A percentile compares a stretch with the other conserved stretches of the same genome.
Evolutionary conservation across 2,113 vertebrate genomes (phyloP).

Genomic region (Hippocampus barbouri): DNA sequence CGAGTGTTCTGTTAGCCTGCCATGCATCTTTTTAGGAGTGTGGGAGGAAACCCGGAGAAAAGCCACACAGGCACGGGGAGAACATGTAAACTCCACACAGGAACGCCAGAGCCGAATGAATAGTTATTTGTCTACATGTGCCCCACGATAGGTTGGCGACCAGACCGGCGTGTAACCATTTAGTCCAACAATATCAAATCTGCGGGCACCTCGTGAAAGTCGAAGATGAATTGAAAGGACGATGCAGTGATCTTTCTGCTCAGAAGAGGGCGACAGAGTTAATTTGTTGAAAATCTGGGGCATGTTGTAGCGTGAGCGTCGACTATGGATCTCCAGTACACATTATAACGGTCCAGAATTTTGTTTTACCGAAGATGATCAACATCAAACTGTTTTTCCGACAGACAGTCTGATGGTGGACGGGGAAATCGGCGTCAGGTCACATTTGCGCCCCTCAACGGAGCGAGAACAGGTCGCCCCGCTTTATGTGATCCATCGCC

Average conservation of each 20-base stretch:
- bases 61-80: no score
- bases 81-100: no score
- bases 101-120: no score
- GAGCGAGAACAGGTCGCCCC: slow-evolving; percentile 17
- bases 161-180: no score
- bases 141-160: no score
- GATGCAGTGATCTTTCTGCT: slow-evolving; percentile 1
- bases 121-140: no score
- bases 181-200: not conserved
- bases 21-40: no score
- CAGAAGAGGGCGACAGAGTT: slow-evolving; percentile 35
- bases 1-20: no score
- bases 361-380: not conserved
- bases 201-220: not conserved
- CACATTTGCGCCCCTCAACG: slow-evolving; percentile 40
- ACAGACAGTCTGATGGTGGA: not conserved
- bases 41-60: no score
- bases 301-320: not conserved
- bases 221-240: not conserved
- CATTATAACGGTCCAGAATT: not conserved
- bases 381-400: not conserved
- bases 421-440: slow-evolving; percentile 22
- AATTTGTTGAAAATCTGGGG: not conserved
- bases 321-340: no score
- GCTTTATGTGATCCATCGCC: slow-evolving; percentile 39